A percentile compares a stretch with the other conserved stretches of the same genome.
Conservation (phyloP, 2,888 invertebrate species). For the Lithodes maja region DNA sequence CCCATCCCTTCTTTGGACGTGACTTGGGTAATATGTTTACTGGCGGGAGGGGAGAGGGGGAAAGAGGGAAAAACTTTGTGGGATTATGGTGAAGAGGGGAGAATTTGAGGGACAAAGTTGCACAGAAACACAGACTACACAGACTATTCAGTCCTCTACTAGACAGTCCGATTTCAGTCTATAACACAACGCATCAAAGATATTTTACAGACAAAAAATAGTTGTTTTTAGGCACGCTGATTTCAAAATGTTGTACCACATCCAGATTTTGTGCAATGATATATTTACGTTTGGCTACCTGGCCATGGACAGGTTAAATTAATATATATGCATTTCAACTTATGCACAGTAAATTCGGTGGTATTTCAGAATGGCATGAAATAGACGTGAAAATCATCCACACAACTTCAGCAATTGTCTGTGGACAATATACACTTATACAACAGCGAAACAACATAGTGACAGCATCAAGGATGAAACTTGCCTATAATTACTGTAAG, state of each 20-base stretch:
- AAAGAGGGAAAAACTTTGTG: too few relatives aligned
- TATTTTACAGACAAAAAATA: not conserved
- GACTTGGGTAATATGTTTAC: too few relatives aligned
- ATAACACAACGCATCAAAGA: not conserved
- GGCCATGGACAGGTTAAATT: not conserved
- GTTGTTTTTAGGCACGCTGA: not conserved
- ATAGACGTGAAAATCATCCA: not conserved
- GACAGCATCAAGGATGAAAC: constrained; percentile 3
- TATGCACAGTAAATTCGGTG: not conserved
- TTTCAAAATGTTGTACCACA: not conserved
- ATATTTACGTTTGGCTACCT: not conserved
- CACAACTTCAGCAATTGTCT: not conserved
- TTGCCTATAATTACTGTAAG: constrained; percentile 30
- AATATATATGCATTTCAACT: not conserved
- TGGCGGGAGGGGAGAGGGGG: too few relatives aligned
- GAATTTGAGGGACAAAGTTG: too few relatives aligned
- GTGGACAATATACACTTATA: constrained; percentile 20
- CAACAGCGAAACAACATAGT: constrained; percentile 9
- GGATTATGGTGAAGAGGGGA: too few relatives aligned
- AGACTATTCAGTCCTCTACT: too few relatives aligned
- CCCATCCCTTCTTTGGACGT: too few relatives aligned
- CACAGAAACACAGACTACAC: too few relatives aligned
- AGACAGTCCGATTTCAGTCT: not conserved
- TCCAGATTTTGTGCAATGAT: not conserved
- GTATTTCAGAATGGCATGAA: not conserved